Base-by-base conservation (phyloP, 2,113 vertebrate species). In the Calyptommatus sinebrachiatus region DNA sequence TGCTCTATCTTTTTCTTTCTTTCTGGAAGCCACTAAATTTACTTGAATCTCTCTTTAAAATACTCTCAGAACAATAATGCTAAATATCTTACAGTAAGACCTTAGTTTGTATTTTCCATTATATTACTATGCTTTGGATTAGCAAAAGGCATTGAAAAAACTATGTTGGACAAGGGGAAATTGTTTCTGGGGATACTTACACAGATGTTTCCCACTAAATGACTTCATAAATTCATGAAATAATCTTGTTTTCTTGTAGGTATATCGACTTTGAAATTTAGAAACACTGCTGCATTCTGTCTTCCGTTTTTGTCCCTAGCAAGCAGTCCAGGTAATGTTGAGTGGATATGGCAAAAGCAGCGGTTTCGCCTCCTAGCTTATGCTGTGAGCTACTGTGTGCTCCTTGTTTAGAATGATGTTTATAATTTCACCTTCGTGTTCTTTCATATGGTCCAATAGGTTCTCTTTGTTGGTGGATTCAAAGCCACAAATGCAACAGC, bases 381-480 rank as follows among this genome's bases (percentile, higher is more conserved):
- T 87, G 78, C 80, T 93, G 12, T 92, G 91, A 71, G 92, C 80
- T 2, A 84, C 46, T 82, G 31, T 88, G 80, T 96, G 96, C 90
- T 98, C 97, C 91, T 97, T 99, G 88, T 96, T 99, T 76, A 99
- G 93, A 89, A 99, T 98, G 90, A 99, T 98, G 94, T 95, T 99
- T 92, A 99, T 98, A 81, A 99, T 97, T 93, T 99, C 97, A 24
- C 97, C 98, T 85, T 99, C 98, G 4, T 99, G 98, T 86, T 98
- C 97, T 90, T 99, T 99, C 98, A 99, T 99, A 83, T 99, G 98
- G 90, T 98, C 98, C 91, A 99, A 95, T 83, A 99, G 95, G 26
- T 95, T 96, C 87, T 99, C 98, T 89, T 99, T 99, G 89, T 96
- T 98, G 83, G 97, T 97, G 22, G 98, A 99, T 87, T 99, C 98